Evolutionary conservation across 2,797 vertebrate genomes (phyloP), one percentile per base, ranked within the genome.

Genomic region (Dromococcyx pavoninus): DNA sequence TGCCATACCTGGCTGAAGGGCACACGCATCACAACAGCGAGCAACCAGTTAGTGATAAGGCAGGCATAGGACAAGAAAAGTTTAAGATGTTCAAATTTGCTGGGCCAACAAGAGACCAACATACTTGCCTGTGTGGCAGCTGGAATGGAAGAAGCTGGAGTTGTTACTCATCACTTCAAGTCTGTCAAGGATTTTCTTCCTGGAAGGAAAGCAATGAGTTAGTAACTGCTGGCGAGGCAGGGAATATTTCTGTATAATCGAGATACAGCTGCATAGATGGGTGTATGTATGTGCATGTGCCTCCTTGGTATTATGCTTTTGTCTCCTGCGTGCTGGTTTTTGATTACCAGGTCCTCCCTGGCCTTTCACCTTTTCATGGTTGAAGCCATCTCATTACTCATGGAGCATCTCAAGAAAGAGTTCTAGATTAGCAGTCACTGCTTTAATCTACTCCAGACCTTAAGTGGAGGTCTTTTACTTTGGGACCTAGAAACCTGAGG

Each of bases 101-200:
- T 83, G 67, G 81, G 33, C 77, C 48, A 48, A 15, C 0, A 5
- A 33, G 57, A 33, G 11, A 91, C 64, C 39, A 66, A 44, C 0
- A 0, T 54, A 69, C 0, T 0, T 50, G 71, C 51, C 62, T 66
- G 41, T 9, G 41, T 56, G 62, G 74, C 94, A 95, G 65, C 91
- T 91, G 87, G 71, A 91, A 82, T 79, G 53, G 35, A 91, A 93
- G 50, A 92, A 85, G 93, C 56, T 19, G 30, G 53, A 79, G 76
- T 50, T 15, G 5, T 94, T 95, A 93, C 71, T 92, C 86, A 89
- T 87, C 75, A 19, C 50, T 91, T 86, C 56, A 51, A 89, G 85
- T 83, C 92, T 93, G 92, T 91, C 86, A 95, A 69, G 74, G 91
- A 54, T 90, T 93, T 81, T 78, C 54, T 91, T 93, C 91, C 86